These are phyloP conservation scores for Acheta domesticus DNA, from an alignment of 2,888 invertebrate genomes.

Conservation along the genomic window DNA sequence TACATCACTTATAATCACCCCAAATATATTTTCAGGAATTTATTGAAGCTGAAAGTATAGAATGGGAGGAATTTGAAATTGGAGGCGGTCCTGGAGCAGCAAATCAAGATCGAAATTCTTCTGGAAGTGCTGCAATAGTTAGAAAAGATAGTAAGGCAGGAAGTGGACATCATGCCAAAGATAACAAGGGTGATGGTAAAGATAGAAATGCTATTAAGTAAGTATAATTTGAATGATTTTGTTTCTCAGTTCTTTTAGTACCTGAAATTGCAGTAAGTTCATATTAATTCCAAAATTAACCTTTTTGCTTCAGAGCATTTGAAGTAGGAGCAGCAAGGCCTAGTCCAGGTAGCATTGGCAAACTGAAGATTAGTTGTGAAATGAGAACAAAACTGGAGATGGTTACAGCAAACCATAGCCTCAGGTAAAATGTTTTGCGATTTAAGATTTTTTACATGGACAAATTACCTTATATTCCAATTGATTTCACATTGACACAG, in stretches of 20 bases:
- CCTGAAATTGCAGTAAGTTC: too few species aligned
- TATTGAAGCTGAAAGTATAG: slow-evolving; percentile 52
- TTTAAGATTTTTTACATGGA: background rate
- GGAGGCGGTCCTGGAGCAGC: slow-evolving; percentile 29
- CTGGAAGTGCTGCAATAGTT: slow-evolving; percentile 26
- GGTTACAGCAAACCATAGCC: slow-evolving; percentile 84
- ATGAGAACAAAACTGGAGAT: slow-evolving; percentile 86
- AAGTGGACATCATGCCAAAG: background rate
- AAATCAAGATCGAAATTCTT: slow-evolving; percentile 26
- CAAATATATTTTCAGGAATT: slow-evolving; percentile 30
- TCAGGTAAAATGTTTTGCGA: slow-evolving; percentile 51
- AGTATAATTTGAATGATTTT: slow-evolving; percentile 31
- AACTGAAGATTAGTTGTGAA: slow-evolving; percentile 83
- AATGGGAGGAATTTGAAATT: slow-evolving; percentile 85
- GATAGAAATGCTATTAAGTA: slow-evolving; percentile 48
- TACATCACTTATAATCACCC: too few species aligned
- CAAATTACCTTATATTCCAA: background rate
- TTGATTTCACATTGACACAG: too few species aligned
- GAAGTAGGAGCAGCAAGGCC: slow-evolving; percentile 54
- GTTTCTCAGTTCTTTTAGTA: too few species aligned
- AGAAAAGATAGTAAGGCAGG: slow-evolving; percentile 34
- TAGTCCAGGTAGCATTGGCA: slow-evolving; percentile 84
- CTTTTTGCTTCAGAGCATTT: slow-evolving; percentile 53
- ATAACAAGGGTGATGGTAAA: slow-evolving; percentile 42
- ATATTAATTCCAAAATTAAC: too few species aligned